Conservation (phyloP, 37 sponge, comb jelly and placozoan species). For the Halichondria panicea region DNA sequence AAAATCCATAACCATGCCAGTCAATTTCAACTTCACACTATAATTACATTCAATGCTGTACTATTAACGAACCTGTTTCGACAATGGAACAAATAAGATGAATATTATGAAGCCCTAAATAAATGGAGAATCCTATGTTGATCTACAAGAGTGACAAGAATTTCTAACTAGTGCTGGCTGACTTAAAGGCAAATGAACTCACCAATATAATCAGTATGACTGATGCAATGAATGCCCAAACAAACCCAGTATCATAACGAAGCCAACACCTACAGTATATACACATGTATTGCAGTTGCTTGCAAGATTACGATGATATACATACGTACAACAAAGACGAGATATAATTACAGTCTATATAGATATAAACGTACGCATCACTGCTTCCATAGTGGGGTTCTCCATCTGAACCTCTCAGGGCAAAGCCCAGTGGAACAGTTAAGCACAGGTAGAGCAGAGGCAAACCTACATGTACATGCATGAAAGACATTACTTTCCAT, state of each 20-base stretch:
- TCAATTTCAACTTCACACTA: neutral
- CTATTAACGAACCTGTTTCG: conserved; percentile 29
- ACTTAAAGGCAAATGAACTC: neutral
- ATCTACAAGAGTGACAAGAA: conserved; percentile 13
- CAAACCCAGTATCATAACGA: conserved; percentile 48
- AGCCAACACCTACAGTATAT: conserved; percentile 66
- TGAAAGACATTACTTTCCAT: neutral
- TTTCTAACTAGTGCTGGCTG: too few species aligned
- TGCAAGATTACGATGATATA: neutral
- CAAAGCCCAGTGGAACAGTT: conserved; percentile 44
- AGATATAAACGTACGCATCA: neutral
- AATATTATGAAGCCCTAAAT: conserved; percentile 37
- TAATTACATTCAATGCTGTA: neutral
- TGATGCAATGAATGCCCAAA: conserved; percentile 66
- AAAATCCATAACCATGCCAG: neutral
- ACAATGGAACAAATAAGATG: conserved; percentile 27
- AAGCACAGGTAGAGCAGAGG: conserved; percentile 49
- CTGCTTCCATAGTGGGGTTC: conserved; percentile 16
- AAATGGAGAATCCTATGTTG: conserved; percentile 45
- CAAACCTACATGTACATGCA: conserved; percentile 14
- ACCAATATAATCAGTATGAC: conserved; percentile 70
- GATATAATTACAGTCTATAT: neutral
- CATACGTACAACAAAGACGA: neutral
- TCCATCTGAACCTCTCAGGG: conserved; percentile 4
- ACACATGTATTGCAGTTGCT: neutral